Percentiles rank a stretch among this genome's conserved stretches.
phyloP scores from a whole-genome alignment of 2,888 invertebrate species.

The Danaus chrysippus region DNA sequence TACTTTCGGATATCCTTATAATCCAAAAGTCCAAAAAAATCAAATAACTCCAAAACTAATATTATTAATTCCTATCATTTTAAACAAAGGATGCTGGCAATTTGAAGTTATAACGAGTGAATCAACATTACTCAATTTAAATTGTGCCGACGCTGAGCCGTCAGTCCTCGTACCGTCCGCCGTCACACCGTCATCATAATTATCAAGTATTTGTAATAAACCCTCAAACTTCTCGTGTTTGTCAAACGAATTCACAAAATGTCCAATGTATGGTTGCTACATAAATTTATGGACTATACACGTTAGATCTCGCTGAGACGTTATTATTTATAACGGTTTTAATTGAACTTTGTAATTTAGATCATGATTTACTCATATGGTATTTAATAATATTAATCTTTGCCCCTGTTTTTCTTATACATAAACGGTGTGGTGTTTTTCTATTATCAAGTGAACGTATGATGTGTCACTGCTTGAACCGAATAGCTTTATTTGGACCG shows the following conservation, averaged over 20 bases:
- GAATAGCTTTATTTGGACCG: slow-evolving; percentile 3
- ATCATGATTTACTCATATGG: too few relatives aligned
- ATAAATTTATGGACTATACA: slow-evolving; percentile 2
- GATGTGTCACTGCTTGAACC: not conserved
- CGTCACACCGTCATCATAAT: slow-evolving; percentile 20
- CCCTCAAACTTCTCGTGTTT: slow-evolving; percentile 14
- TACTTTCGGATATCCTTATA: too few relatives aligned
- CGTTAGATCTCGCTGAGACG: not conserved
- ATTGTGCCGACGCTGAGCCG: slow-evolving; percentile 1
- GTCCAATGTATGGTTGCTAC: not conserved
- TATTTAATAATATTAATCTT: too few relatives aligned
- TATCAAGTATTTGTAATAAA: slow-evolving; percentile 23
- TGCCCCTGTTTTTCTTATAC: too few relatives aligned
- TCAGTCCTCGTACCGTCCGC: slow-evolving; percentile 5
- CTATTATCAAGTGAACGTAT: not conserved
- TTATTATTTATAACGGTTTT: not conserved
- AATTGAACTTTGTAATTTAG: too few relatives aligned
- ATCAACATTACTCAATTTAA: slow-evolving; percentile 1
- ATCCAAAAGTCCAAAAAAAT: too few relatives aligned
- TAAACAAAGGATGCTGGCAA: too few relatives aligned
- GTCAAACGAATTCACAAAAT: slow-evolving; percentile 9
- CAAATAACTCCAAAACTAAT: too few relatives aligned
- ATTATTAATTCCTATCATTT: too few relatives aligned
- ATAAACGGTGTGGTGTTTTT: not conserved
- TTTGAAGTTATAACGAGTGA: not conserved